Evolutionary conservation across 2,888 invertebrate species (phyloP).

Genomic region (Drosophila nigritarsus): DNA sequence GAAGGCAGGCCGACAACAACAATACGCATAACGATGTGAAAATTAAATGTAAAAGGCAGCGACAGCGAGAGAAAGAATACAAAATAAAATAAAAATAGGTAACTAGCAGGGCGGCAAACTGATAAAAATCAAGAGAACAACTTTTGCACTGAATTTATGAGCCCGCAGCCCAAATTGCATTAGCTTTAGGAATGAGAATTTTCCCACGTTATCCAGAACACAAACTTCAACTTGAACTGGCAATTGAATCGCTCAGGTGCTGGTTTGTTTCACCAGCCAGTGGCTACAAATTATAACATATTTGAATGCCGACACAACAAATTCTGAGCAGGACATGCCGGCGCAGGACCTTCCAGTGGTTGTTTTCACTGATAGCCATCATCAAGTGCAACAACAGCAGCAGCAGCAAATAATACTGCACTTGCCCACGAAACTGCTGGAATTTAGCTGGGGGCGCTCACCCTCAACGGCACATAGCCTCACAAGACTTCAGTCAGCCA

Average conservation of each 20-base stretch:
- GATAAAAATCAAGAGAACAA: conserved; percentile 69
- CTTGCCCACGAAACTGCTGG: conserved; percentile 55
- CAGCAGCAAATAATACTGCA: conserved; percentile 43
- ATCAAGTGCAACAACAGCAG: conserved; percentile 24
- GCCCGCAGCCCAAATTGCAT: conserved; percentile 74
- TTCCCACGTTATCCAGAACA: conserved; percentile 66
- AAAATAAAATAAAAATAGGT: conserved; percentile 50
- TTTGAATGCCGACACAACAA: conserved; percentile 40
- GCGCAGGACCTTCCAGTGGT: conserved; percentile 52
- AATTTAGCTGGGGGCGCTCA: conserved; percentile 48
- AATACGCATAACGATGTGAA: conserved; percentile 76
- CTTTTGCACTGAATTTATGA: conserved; percentile 81
- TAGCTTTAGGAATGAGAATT: conserved; percentile 71
- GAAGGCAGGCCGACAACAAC: conserved; percentile 41
- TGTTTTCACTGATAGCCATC: conserved; percentile 49
- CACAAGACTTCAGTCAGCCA: not conserved
- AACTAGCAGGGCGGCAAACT: conserved; percentile 60
- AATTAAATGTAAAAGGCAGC: conserved; percentile 66
- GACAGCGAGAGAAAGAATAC: conserved; percentile 43
- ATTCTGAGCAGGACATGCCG: conserved; percentile 46
- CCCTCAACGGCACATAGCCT: conserved; percentile 27
- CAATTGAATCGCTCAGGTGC: conserved; percentile 43
- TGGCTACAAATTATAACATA: conserved; percentile 49
- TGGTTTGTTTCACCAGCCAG: conserved; percentile 8
- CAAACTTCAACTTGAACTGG: conserved; percentile 1